Evolutionary conservation across 1,140 invertebrate genomes (phyloP), one percentile per base, ranked within the genome.

Genomic region (Drusus annulatus): DNA sequence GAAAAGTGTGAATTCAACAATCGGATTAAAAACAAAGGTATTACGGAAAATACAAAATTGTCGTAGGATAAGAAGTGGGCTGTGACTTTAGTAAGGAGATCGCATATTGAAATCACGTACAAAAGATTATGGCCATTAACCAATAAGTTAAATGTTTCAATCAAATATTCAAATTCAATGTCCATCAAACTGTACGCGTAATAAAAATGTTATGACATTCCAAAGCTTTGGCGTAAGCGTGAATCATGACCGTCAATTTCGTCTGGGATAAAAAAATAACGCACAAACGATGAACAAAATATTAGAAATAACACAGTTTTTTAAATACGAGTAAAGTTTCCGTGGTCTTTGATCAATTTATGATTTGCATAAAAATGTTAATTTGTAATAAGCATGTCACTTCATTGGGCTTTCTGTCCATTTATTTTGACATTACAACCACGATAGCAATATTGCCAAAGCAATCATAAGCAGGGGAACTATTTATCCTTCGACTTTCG

Each of bases 81-180:
- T 83, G 82, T 83, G 82, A 83, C 80, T 80, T 81, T 79, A 81
- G 82, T 79, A 83, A 83, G 82, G 82, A 83, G 82, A 81, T 81
- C 79, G 80, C 82, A 77, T 79, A 76, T 80, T 76, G 31, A 80
- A 80, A 80, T 73, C 82, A 81, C 78, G 82, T 83, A 83, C 78
- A 83, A 81, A 83, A 71, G 62, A 78, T 68, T 71, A 80, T 75
- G 75, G 81, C 76, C 79, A 80, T 79, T 80, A 82, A 62, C 56
- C 76, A 31, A 71, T 83, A 83, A 80, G 81, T 45, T 58, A 76
- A 81, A 82, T 31, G 31, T 65, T 63, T 74, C 80, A 74, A 77
- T 81, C 73, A 65, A 81, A 75, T 50, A 45, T 45, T 13, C 56
- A 60, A 60, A 60, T 4, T 23, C 17, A 60, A 60, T 60, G 56